Evolutionary conservation across 23 tunicate species (phyloP).

Genomic region (Aplidium turbinatum): DNA sequence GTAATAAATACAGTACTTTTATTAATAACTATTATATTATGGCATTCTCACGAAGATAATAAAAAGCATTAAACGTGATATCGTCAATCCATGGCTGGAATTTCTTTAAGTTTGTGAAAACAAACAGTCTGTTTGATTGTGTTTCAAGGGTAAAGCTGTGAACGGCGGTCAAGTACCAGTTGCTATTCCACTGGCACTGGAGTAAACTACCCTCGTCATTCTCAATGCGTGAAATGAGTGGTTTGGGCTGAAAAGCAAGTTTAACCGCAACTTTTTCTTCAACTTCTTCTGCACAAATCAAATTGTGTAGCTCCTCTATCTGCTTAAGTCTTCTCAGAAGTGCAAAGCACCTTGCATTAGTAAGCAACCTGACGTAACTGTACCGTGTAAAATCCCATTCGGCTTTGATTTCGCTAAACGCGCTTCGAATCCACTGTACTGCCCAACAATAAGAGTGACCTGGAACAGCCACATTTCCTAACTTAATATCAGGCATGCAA

Average conservation of each 20-base stretch:
- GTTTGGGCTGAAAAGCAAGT: background rate
- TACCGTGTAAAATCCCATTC: constrained; percentile 19
- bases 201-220: constrained; percentile 33
- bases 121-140: too few relatives aligned
- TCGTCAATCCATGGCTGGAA: background rate
- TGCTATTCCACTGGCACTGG: constrained; percentile 42
- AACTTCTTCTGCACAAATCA: background rate
- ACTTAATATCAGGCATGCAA: background rate
- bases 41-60: background rate
- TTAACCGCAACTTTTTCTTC: background rate
- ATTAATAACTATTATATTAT: too few relatives aligned
- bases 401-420: background rate
- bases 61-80: background rate
- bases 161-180: constrained; percentile 41
- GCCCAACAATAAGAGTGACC: constrained; percentile 11
- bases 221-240: background rate
- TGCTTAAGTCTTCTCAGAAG: background rate
- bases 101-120: background rate
- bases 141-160: background rate
- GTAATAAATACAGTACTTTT: too few relatives aligned
- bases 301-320: background rate
- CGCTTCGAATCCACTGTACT: constrained; percentile 17
- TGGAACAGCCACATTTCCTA: background rate
- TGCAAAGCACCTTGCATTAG: background rate
- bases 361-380: background rate